Percentiles rank a stretch among this genome's conserved stretches.
Conservation (phyloP, 35 echinoderm and acorn worm genomes). For the Patiria miniata region DNA sequence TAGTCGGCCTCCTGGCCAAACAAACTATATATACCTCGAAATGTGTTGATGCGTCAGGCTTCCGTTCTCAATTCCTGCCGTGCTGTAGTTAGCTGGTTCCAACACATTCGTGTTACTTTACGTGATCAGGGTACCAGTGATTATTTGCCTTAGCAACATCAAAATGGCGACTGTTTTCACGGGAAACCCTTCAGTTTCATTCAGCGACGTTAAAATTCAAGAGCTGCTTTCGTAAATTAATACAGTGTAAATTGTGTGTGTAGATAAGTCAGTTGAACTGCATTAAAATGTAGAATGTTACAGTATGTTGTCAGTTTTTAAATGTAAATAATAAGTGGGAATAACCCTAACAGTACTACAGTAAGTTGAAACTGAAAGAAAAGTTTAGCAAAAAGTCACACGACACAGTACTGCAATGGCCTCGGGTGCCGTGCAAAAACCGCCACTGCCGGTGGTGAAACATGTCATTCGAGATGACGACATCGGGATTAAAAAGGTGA, state of each 20-base stretch:
- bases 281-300: not conserved
- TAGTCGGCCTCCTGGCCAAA: no score
- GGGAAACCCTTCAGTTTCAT: no score
- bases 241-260: no score
- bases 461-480: conserved; percentile 97
- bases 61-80: no score
- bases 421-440: conserved; percentile 41
- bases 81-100: no score
- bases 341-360: no score
- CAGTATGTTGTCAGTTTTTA: not conserved
- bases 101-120: not conserved
- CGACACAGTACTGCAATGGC: conserved; percentile 38
- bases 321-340: not conserved
- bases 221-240: no score
- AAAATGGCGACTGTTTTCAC: conserved; percentile 6
- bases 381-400: not conserved
- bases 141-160: conserved; percentile 10
- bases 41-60: no score
- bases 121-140: not conserved
- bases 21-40: no score
- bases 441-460: conserved; percentile 81
- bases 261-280: no score
- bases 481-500: conserved; percentile 88
- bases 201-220: no score
- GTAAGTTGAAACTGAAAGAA: no score